Evolutionary conservation across 2,113 vertebrate species (phyloP), one percentile per base, ranked within the genome.

Genomic region (Dolichallabes microphthalmus): DNA sequence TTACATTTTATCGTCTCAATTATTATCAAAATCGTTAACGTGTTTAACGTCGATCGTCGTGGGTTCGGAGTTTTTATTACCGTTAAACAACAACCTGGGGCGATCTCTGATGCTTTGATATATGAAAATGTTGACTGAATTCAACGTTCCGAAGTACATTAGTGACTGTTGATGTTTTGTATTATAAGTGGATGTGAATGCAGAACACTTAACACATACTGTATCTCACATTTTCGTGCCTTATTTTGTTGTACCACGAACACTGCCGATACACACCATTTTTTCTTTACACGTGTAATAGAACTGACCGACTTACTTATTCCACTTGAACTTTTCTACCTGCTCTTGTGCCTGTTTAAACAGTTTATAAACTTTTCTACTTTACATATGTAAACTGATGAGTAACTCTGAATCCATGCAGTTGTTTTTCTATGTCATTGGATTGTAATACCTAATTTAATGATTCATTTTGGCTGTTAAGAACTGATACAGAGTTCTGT

Each of bases 401-500:
- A 69, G 14, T 69, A 53, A 82, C 32, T 25, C 19, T 8, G 39
- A 52, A 81, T 81, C 30, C 74, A 73, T 64, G 32, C 55, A 30
- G 52, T 71, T 45, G 53, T 68, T 82, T 82, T 61, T 80, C 3
- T 63, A 61, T 39, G 64, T 55, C 35, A 17, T 78, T 83, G 25
- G 69, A 58, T 80, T 82, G 82, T 86, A 82, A 80, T 52, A 69
- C 27, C 53, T 66, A 45, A 64, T 15, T 60, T 55, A 78, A 87
- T 63, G 83, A 58, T 17, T 52, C 2, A 53, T 58, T 20, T 71
- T 74, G 19, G 52, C 7, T 0, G 27, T 66, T 85, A 63, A n/a
- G 32, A 63, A 19, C 11, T 52, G 25, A 60, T 74, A 19, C 6
- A 2, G 53, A 10, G 30, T 53, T 64, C 73, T 77, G 58, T 61